phyloP scores from a whole-genome alignment of 2,113 vertebrate species.

The Pterocles orientalis region DNA sequence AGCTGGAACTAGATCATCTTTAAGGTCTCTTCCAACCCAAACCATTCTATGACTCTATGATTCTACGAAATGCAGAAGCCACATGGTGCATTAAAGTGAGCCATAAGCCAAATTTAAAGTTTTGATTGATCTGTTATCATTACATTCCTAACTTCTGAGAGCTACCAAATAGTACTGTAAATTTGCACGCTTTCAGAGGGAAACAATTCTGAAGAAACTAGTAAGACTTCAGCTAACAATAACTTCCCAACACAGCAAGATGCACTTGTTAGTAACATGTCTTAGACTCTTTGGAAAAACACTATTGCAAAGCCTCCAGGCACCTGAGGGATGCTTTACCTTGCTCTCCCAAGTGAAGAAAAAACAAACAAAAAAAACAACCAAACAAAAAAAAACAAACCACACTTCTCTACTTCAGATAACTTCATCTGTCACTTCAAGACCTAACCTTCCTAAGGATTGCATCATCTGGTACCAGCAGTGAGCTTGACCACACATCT shows the following conservation, averaged over 20 bases:
- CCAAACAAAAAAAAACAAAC: too few species aligned
- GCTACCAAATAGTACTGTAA: not conserved
- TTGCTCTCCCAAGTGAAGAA: not conserved
- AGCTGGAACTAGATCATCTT: too few species aligned
- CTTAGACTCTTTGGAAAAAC: not conserved
- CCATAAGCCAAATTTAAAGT: not conserved
- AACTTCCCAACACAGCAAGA: not conserved
- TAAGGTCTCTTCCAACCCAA: too few species aligned
- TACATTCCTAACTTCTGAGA: not conserved
- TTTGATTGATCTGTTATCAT: not conserved
- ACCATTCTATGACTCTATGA: too few species aligned
- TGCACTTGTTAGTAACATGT: not conserved
- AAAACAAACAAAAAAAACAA: not conserved
- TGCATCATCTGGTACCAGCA: not conserved
- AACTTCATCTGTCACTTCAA: not conserved
- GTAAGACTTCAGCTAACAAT: not conserved
- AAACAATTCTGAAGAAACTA: not conserved
- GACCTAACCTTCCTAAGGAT: not conserved
- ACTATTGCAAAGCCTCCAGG: not conserved
- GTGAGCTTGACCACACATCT: not conserved
- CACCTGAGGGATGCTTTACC: not conserved
- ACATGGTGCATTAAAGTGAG: not conserved
- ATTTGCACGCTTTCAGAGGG: not conserved
- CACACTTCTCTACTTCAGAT: not conserved
- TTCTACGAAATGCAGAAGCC: not conserved